Percentiles rank a stretch among this genome's conserved stretches.
Evolutionary conservation across 2,888 invertebrate genomes (phyloP).

Genomic region (Clunio marinus): DNA sequence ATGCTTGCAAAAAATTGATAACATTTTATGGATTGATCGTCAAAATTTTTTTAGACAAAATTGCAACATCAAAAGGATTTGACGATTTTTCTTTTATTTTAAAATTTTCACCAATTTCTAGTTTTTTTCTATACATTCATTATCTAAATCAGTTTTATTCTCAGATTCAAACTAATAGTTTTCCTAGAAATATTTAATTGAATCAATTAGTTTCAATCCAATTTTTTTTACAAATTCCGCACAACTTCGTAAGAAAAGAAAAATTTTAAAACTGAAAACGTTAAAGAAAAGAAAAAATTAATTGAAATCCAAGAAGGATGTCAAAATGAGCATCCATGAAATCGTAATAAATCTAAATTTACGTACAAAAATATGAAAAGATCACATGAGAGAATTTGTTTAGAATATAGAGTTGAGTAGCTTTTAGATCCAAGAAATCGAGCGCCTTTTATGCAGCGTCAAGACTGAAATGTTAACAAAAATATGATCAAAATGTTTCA

Average conservation of each 20-base stretch:
- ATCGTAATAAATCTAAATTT: slow-evolving; percentile 39
- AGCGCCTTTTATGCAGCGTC: slow-evolving; percentile 44
- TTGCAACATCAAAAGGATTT: slow-evolving; percentile 27
- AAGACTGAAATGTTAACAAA: neutral
- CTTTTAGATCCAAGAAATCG: slow-evolving; percentile 51
- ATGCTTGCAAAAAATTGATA: slow-evolving; percentile 7
- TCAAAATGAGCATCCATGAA: too few species aligned
- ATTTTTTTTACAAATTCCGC: slow-evolving; percentile 16
- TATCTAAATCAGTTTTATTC: neutral
- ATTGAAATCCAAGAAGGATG: neutral
- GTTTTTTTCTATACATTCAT: slow-evolving; percentile 14
- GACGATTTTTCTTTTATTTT: slow-evolving; percentile 16
- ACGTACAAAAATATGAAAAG: slow-evolving; percentile 32
- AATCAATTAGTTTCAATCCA: slow-evolving; percentile 38
- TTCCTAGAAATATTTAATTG: slow-evolving; percentile 2
- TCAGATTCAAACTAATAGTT: slow-evolving; percentile 3
- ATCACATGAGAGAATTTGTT: neutral
- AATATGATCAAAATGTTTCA: neutral
- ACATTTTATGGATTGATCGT: slow-evolving; percentile 18
- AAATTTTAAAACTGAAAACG: slow-evolving; percentile 26
- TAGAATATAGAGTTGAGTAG: slow-evolving; percentile 42
- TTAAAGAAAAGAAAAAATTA: neutral
- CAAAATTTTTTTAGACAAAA: slow-evolving; percentile 1
- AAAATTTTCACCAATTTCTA: slow-evolving; percentile 22
- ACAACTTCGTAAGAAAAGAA: slow-evolving; percentile 35